These are phyloP conservation scores for Chrysocyon brachyurus DNA, from an alignment of 2,797 vertebrate genomes.

Conservation along the genomic window DNA sequence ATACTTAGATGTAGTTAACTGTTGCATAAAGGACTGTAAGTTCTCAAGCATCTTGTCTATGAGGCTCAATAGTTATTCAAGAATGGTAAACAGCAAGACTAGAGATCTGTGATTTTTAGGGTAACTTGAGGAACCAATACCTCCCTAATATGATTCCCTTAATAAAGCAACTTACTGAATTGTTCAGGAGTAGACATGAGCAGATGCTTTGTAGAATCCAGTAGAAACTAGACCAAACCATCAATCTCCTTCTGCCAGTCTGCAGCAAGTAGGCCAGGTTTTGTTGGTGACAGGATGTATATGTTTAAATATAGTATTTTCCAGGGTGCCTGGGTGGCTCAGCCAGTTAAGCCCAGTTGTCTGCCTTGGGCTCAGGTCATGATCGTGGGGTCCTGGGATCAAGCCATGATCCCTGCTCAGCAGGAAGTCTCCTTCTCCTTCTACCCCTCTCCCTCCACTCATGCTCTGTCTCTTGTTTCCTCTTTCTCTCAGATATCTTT, in stretches of 20 bases:
- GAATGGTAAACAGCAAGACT: background rate
- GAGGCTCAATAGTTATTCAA: background rate
- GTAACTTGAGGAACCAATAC: background rate
- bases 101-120: background rate
- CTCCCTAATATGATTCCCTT: background rate
- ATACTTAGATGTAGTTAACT: background rate
- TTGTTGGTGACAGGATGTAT: background rate
- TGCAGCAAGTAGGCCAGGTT: background rate
- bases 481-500: no score
- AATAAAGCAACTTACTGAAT: background rate
- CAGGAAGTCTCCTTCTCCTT: no score
- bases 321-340: no score
- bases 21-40: background rate
- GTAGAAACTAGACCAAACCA: background rate
- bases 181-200: background rate
- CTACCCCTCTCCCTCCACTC: no score
- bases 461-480: no score
- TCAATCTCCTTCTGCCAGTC: background rate
- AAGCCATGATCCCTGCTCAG: no score
- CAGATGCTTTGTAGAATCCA: background rate
- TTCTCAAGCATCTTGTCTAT: background rate
- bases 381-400: no score
- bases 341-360: no score
- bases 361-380: no score
- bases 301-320: slow-evolving; percentile 38